Evolutionary conservation across 92 coral and sea anemone genomes (phyloP), one percentile per base, ranked within the genome.

Genomic region (Umimayanthus chanpuru): DNA sequence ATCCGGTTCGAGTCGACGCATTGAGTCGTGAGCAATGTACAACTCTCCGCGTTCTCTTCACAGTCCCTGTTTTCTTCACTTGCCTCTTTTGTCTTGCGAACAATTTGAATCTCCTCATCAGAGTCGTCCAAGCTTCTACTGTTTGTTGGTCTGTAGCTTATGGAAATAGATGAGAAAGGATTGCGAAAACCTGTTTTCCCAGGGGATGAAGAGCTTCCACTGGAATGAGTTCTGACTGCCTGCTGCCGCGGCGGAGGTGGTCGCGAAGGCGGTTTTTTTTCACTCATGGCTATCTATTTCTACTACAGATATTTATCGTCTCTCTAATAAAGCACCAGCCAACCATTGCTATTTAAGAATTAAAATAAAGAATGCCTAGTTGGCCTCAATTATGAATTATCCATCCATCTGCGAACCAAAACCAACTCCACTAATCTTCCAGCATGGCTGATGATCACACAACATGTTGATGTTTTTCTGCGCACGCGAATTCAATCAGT

Each of bases 101-200:
- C 98, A 41, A 97, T 97, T 20, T 90, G 94, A 30, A 97, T 97
- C 89, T 97, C 99, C 77, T 97, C 99, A 36, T 97, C 99, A 25
- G 99, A 97, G 82, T 95, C 98, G 36, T 93, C 92, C 44, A 93
- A 93, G 55, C 82, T 93, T 23, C 76, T 85, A 40, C 85, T 88
- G 53, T 55, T 85, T 32, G 94, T 77, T 58, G 92, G 95, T 30
- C 93, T 92, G 92, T 94, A 97, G n/a, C 99, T 95, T 44, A 97
- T 97, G 26, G 99, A 95, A 71, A 97, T 91, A 6, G 94, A 91
- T n/a, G 95, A 92, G 74, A 93, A 86, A 14, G 93, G 91, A 53
- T 92, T 93, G 58, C 94, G 88, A 36, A 94, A 73, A 53, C 91
- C 78, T 36, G 93, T 83, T 26, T 93, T 91, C 85, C 92, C 88